Base-by-base conservation (phyloP, 2,888 invertebrate genomes). In the Nomada fabriciana region DNA sequence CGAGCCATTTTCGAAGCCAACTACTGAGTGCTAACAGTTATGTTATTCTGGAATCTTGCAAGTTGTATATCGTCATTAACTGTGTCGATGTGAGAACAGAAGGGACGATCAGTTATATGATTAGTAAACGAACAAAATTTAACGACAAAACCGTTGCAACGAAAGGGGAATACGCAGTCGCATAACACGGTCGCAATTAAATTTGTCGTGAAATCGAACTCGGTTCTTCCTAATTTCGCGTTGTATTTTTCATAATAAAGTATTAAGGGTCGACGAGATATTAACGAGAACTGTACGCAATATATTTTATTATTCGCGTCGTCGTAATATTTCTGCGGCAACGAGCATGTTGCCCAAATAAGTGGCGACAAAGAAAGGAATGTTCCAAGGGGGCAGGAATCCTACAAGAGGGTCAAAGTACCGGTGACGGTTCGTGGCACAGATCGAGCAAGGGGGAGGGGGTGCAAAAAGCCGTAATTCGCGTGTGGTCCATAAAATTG, bases 401-500 rank as follows among this genome's bases (percentile, higher is more conserved):
- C 68, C 67, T 50, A 63, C 53, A 50, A 42, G 20, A 50, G 60
- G 64, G 59, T 63, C 60, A 80, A 65, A 69, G 61, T 67, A 57
- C 36, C 53, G 68, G 47, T 5, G 43, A 53, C 20, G 59, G 82
- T 69, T 70, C 69, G 75, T 70, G 79, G 76, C 78, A 83, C 69
- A 82, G 82, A 84, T 83, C 72, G 82, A 76, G 83, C 79, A 69
- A 75, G 73, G 77, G 79, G 2, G 85, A 76, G 79, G 2, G 85
- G 87, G 79, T 90, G 90, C 92, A 92, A 93, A 93, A 92, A 89
- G 89, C 89, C 87, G 93, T 91, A 91, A 93, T 93, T 92, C 93
- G 89, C 92, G 89, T 88, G 91, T 90, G 92, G 88, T 91, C 91
- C 89, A 93, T 93, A 93, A 93, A 93, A 93, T 91, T 93, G 92